phyloP scores from a whole-genome alignment of 2,888 invertebrate species.

The Habrosyne pyritoides region DNA sequence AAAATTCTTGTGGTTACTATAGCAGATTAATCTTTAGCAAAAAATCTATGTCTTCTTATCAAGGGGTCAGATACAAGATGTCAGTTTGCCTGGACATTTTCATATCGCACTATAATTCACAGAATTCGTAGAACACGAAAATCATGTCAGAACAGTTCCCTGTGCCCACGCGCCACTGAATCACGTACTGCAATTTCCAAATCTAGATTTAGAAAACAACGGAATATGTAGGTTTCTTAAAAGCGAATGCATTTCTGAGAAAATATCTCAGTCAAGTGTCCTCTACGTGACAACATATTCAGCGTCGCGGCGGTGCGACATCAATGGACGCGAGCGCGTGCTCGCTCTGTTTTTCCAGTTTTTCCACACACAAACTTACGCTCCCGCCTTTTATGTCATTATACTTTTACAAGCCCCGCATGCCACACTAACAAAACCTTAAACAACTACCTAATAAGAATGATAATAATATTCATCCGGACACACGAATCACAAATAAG shows the following conservation, averaged over 20 bases:
- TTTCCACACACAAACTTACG: conserved; percentile 40
- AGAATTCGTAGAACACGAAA: conserved; percentile 45
- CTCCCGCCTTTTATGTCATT: conserved; percentile 32
- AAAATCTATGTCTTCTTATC: background rate
- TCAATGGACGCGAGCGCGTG: conserved; percentile 57
- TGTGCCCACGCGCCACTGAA: conserved; percentile 56
- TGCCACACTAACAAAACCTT: conserved; percentile 20
- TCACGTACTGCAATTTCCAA: conserved; percentile 71
- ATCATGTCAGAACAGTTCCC: conserved; percentile 40
- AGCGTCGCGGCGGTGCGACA: conserved; percentile 46
- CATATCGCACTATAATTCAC: conserved; percentile 42
- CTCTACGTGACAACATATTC: conserved; percentile 60
- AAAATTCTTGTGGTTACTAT: conserved; percentile 8
- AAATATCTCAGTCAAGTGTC: conserved; percentile 48
- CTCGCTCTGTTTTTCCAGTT: conserved; percentile 54
- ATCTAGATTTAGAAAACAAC: conserved; percentile 69
- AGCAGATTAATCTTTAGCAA: conserved; percentile 13
- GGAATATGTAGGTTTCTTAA: conserved; percentile 55
- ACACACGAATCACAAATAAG: conserved; percentile 31
- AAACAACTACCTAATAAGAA: conserved; percentile 28
- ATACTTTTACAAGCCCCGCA: conserved; percentile 35
- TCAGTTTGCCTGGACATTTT: conserved; percentile 28
- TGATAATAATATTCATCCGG: conserved; percentile 38
- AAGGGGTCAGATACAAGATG: background rate
- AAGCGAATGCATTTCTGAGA: conserved; percentile 68